These are phyloP conservation scores for Saccopteryx bilineata DNA, from an alignment of 2,113 vertebrate species.

Conservation along the genomic window DNA sequence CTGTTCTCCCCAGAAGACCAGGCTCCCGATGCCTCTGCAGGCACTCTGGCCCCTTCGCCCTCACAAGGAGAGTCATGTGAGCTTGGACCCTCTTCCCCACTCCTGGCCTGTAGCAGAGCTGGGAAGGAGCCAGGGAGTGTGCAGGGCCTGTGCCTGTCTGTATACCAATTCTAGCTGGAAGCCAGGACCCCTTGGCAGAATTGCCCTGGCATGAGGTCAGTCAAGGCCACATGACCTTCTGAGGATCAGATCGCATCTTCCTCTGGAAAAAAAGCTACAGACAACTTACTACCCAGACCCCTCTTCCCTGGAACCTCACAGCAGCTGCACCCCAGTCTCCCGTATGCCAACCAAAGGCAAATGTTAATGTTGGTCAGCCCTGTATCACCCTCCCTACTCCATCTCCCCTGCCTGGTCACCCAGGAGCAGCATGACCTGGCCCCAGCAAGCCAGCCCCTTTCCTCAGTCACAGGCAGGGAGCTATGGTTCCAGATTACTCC, in stretches of 20 bases:
- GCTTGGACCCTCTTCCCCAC: not conserved
- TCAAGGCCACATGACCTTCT: not conserved
- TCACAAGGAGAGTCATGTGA: not conserved
- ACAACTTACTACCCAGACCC: not conserved
- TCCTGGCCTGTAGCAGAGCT: not conserved
- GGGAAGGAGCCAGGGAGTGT: not conserved
- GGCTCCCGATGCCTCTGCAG: not conserved
- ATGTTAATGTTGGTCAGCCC: not conserved
- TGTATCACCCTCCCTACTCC: not conserved
- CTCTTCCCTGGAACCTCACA: not conserved
- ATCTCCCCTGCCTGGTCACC: not conserved
- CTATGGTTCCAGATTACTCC: not conserved
- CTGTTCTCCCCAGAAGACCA: not conserved
- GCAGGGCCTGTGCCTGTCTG: not conserved
- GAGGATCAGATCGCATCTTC: not conserved
- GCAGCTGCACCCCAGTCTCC: not conserved
- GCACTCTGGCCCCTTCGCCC: not conserved
- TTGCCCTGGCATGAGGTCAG: not conserved
- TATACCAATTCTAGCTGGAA: not conserved
- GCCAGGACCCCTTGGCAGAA: not conserved
- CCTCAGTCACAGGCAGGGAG: not conserved
- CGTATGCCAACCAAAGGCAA: not conserved
- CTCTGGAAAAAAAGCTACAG: slow-evolving; percentile 3
- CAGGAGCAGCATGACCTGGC: not conserved
- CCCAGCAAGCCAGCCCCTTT: not conserved